A percentile compares a stretch with the other conserved stretches of the same genome.
These are phyloP conservation scores for Emydocephalus ijimae DNA, from an alignment of 2,113 vertebrate genomes.

Conservation along the genomic window DNA sequence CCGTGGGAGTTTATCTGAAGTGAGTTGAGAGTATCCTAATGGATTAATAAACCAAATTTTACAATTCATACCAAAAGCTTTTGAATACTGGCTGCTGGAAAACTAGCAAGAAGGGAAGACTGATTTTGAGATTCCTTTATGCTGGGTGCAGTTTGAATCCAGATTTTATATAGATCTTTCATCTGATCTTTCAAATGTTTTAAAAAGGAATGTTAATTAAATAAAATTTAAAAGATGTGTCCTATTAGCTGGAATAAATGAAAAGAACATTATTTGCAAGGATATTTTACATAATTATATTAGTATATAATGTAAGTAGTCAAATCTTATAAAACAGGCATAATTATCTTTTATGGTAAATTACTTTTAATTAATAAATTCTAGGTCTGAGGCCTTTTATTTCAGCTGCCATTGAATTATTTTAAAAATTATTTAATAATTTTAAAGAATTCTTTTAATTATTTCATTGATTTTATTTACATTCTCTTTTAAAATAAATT, in stretches of 20 bases:
- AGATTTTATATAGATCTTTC: neutral
- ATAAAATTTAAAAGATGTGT: neutral
- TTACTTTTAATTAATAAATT: neutral
- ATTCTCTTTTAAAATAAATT: neutral
- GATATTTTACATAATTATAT: neutral
- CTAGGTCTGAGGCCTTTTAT: neutral
- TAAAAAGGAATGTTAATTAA: neutral
- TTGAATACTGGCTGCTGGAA: neutral
- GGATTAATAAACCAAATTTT: neutral
- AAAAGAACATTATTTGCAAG: neutral
- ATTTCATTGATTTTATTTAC: neutral
- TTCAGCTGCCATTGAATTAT: neutral
- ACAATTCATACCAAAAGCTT: neutral
- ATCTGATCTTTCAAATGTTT: neutral
- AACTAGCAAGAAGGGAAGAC: neutral
- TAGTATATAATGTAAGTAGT: neutral
- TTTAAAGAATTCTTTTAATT: neutral
- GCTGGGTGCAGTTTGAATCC: neutral
- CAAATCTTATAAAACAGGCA: neutral
- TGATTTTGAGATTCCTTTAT: neutral
- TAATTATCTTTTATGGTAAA: neutral
- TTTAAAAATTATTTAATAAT: neutral
- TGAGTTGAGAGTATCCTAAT: neutral
- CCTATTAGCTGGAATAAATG: neutral
- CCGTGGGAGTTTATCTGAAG: neutral